Evolutionary conservation across 2,888 invertebrate species (phyloP).

Genomic region (Dromius quadrimaculatus): DNA sequence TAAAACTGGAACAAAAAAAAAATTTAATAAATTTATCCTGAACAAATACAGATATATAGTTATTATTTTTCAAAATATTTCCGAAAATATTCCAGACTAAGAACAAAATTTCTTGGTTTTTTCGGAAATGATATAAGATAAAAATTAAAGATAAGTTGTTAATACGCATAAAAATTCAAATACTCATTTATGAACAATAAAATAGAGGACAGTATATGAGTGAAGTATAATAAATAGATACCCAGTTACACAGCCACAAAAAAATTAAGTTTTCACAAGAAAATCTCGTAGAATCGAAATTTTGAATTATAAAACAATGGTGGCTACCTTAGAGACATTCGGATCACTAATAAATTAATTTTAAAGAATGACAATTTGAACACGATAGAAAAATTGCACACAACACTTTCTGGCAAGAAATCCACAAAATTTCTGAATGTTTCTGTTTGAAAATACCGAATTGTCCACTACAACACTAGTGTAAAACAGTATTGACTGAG

Average conservation of each 20-base stretch:
- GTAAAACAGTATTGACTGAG: constrained; percentile 45
- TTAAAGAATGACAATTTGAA: constrained; percentile 9
- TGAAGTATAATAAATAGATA: not conserved
- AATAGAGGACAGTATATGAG: too few species aligned
- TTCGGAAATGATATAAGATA: constrained; percentile 3
- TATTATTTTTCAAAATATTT: constrained; percentile 9
- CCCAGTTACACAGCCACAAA: not conserved
- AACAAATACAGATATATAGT: not conserved
- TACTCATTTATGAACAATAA: not conserved
- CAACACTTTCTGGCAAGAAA: constrained; percentile 24
- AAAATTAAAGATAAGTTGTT: not conserved
- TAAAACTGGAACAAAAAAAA: constrained; percentile 26
- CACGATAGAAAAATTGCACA: constrained; percentile 6
- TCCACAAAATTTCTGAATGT: constrained; percentile 15
- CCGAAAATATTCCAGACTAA: constrained; percentile 18
- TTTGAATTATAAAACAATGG: constrained; percentile 17
- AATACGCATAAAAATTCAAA: constrained; percentile 3
- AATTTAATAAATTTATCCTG: constrained; percentile 14
- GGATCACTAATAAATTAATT: constrained; percentile 10
- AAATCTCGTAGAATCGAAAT: constrained; percentile 9
- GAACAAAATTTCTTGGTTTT: constrained; percentile 14
- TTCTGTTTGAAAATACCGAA: constrained; percentile 37
- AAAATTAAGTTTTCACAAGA: not conserved
- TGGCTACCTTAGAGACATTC: constrained; percentile 18
- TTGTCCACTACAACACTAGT: constrained; percentile 35